phyloP scores from a whole-genome alignment of 2,888 invertebrate genomes.

The Ethmia dodecea region DNA sequence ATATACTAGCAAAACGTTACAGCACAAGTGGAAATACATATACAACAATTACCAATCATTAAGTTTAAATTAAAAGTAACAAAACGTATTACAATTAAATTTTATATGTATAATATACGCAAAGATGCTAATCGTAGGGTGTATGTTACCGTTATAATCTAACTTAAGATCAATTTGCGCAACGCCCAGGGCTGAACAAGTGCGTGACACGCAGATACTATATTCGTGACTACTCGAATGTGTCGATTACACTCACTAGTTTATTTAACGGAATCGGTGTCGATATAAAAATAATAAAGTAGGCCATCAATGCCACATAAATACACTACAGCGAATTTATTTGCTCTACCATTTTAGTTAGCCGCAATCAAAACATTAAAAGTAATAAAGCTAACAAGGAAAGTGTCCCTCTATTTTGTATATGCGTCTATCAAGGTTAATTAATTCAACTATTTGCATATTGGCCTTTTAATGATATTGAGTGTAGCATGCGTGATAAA shows the following conservation, averaged over 20 bases:
- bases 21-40: too few species aligned
- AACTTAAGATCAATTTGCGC: constrained; percentile 42
- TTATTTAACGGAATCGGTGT: constrained; percentile 34
- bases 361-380: too few species aligned
- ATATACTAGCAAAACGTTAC: too few species aligned
- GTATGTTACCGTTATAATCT: constrained; percentile 38
- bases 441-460: constrained; percentile 50
- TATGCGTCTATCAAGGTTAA: constrained; percentile 59
- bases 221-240: constrained; percentile 46
- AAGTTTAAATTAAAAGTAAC: too few species aligned
- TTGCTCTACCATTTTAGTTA: too few species aligned
- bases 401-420: constrained; percentile 11
- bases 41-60: too few species aligned
- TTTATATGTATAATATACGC: too few species aligned
- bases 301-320: too few species aligned
- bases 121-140: too few species aligned
- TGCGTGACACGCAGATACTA: constrained; percentile 31
- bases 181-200: constrained; percentile 32
- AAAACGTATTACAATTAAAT: too few species aligned
- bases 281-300: constrained; percentile 23
- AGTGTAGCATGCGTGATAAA: constrained; percentile 39
- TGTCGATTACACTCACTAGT: constrained; percentile 35
- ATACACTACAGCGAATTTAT: too few species aligned
- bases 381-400: background rate
- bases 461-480: constrained; percentile 52